Base-by-base conservation (phyloP, 2,888 invertebrate genomes). In the Eumerus sabulonum region DNA sequence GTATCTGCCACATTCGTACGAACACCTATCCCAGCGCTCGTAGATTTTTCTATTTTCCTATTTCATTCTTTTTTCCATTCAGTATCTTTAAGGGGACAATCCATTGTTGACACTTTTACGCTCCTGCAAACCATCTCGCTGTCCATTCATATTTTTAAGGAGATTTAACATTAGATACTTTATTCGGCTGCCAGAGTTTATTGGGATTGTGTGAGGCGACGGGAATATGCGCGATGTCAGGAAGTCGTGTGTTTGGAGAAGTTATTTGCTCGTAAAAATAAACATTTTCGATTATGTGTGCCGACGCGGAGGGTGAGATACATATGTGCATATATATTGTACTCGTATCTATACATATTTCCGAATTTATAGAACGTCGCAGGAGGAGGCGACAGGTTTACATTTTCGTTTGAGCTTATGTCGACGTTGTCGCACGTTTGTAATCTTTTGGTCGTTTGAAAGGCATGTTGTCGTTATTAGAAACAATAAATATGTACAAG, bases 101-200 rank as follows among this genome's bases (percentile, higher is more conserved):
- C 63, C 59, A 42, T 63, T 68, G 77, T 73, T 67, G 76, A 71
- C 71, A 71, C 59, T 47, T 76, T 76, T 76, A 79, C 73, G 35
- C 63, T 53, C 17, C 16, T 70, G 35, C 66, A 42, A 13, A 19
- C 19, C 9, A 27, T 54, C 48, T 57, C 18, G 56, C 47, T 17
- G 19, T 9, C 60, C 14, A 27, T 27, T 27, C 27, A 40, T 48
- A 63, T 14, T 45, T 67, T 67, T 62, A 56, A 74, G 56, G 16
- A 47, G 68, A 68, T 68, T 66, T 63, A 76, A 35, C 62, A 56
- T 68, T 57, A 27, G 27, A 27, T 27, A 51, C 63, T 68, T 17
- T 53, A 68, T 68, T 63, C 45, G 35, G 40, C 27, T 45, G 60
- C 60, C 60, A 56, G 18, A 70, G 60, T 54, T 62, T 71, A 71